These are phyloP conservation scores for Rugalucina vietnamica DNA, from an alignment of 2,888 invertebrate genomes.

Conservation along the genomic window DNA sequence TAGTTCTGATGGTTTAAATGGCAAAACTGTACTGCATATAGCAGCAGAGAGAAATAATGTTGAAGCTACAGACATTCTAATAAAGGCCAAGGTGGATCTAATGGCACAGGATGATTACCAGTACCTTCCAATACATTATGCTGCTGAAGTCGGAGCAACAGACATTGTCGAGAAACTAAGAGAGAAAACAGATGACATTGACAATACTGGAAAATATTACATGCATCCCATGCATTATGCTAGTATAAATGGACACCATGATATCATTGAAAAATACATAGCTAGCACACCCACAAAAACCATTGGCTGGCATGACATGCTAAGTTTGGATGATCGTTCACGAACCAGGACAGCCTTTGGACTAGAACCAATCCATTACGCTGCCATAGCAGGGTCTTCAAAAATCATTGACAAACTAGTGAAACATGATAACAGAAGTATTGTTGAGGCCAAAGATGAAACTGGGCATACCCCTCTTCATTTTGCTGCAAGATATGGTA, in stretches of 20 bases:
- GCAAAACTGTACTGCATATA: neutral
- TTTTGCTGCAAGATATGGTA: constrained; percentile 1
- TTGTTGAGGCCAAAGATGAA: neutral
- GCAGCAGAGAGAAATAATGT: neutral
- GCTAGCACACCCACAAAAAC: too few relatives aligned
- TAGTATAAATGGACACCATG: neutral
- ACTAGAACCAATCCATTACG: neutral
- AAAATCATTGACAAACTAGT: neutral
- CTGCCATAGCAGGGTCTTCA: neutral
- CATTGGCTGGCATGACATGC: too few relatives aligned
- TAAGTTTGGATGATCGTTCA: neutral
- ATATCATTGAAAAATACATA: neutral
- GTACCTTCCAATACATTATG: neutral
- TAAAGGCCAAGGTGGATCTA: neutral
- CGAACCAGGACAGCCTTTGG: neutral
- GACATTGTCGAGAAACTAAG: neutral
- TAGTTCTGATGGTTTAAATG: neutral
- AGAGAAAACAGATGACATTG: neutral
- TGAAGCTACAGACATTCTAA: neutral
- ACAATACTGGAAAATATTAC: neutral
- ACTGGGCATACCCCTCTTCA: neutral
- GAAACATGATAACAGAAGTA: neutral
- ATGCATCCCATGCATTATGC: neutral
- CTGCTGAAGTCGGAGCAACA: neutral
- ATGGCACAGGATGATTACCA: neutral